Conservation (phyloP, 2,113 vertebrate species). For the Halichoerus grypus region DNA sequence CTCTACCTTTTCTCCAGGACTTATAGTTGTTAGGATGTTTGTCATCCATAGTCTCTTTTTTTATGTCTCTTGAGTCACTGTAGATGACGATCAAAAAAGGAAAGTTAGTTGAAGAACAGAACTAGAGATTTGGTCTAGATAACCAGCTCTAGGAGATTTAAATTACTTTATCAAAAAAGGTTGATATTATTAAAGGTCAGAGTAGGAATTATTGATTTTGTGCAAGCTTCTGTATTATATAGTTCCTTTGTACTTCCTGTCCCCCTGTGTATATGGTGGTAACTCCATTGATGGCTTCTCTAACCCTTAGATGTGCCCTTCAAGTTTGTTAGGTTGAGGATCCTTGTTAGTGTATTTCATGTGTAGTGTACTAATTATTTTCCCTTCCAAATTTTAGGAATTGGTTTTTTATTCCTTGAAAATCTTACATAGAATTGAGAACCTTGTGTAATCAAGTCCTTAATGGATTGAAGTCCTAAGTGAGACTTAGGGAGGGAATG, state of each 20-base stretch:
- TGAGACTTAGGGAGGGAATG: slow-evolving; percentile 13
- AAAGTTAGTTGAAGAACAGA: slow-evolving; percentile 46
- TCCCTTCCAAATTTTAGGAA: slow-evolving; percentile 39
- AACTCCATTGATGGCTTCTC: background rate
- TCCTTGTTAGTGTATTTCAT: background rate
- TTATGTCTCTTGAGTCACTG: slow-evolving; percentile 57
- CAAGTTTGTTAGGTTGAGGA: slow-evolving; percentile 12
- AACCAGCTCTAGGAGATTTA: slow-evolving; percentile 3
- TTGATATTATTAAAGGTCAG: background rate
- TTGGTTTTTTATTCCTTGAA: slow-evolving; percentile 29
- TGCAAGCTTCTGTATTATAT: background rate
- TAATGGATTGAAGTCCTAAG: slow-evolving; percentile 23
- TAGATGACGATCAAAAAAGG: background rate
- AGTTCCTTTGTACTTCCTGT: background rate
- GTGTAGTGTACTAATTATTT: background rate
- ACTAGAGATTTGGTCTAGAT: slow-evolving; percentile 46
- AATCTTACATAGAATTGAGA: slow-evolving; percentile 38
- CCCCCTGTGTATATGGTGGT: background rate
- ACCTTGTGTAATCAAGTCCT: background rate
- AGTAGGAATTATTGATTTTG: background rate
- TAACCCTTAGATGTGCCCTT: background rate
- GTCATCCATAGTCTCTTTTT: slow-evolving; percentile 4
- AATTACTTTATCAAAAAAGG: background rate
- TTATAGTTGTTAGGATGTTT: slow-evolving; percentile 36
- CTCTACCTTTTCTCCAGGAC: slow-evolving; percentile 47